Conservation (phyloP, 2,113 vertebrate genomes). For the Thamnophis sirtalis region DNA sequence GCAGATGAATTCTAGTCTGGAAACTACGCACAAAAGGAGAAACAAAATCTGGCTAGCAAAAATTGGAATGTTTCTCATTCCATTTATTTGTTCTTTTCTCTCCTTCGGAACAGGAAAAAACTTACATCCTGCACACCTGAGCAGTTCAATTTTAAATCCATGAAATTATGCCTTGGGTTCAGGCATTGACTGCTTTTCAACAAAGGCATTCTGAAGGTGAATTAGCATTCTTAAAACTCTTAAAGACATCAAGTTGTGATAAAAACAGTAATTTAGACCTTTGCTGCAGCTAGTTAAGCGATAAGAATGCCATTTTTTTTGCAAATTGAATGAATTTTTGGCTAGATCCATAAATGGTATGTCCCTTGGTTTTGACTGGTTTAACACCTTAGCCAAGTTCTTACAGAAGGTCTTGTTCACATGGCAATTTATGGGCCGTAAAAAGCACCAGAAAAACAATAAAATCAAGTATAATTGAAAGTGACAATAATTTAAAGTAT, state of each 20-base stretch:
- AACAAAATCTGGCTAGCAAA: background rate
- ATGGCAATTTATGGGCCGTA: background rate
- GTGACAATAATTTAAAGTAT: background rate
- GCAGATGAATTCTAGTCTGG: conserved; percentile 17
- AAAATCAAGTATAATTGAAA: background rate
- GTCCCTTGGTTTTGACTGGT: background rate
- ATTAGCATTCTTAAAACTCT: conserved; percentile 19
- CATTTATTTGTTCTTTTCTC: conserved; percentile 1
- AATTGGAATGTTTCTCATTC: background rate
- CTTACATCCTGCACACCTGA: background rate
- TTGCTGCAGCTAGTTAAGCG: background rate
- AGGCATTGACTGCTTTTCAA: background rate
- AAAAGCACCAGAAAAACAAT: background rate
- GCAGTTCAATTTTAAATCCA: conserved; percentile 11
- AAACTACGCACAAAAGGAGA: background rate
- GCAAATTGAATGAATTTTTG: background rate
- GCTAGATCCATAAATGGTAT: background rate
- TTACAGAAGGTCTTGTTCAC: background rate
- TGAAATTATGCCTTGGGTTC: conserved; percentile 5
- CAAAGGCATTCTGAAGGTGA: conserved; percentile 14
- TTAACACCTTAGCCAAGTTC: background rate
- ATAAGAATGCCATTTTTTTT: background rate
- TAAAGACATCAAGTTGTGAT: background rate
- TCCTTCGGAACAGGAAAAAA: background rate
- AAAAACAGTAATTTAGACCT: conserved; percentile 5